These are phyloP conservation scores for Drosophila punjabiensis DNA, from an alignment of 1,140 invertebrate genomes.

Conservation along the genomic window DNA sequence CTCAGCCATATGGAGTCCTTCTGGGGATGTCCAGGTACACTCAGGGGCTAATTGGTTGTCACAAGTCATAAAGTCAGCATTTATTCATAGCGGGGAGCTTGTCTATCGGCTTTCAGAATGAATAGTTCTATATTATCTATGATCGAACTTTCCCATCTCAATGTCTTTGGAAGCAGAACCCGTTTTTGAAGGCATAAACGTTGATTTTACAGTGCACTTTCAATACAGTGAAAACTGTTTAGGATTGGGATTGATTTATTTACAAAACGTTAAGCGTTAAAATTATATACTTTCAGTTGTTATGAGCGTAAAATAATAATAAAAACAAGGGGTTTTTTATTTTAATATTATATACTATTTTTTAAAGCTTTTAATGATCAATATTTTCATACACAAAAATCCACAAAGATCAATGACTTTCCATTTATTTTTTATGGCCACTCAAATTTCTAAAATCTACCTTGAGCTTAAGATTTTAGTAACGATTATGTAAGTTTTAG, in stretches of 20 bases:
- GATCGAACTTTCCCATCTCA: background rate
- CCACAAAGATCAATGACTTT: background rate
- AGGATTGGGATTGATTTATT: background rate
- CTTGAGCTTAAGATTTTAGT: background rate
- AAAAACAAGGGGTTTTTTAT: background rate
- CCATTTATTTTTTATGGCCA: background rate
- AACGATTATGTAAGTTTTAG: background rate
- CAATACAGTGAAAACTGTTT: background rate
- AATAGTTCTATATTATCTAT: constrained; percentile 1
- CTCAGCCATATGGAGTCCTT: constrained; percentile 14
- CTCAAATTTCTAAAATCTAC: background rate
- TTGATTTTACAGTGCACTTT: constrained; percentile 1
- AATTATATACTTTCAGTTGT: background rate
- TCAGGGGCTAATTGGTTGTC: constrained; percentile 1
- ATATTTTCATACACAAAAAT: background rate
- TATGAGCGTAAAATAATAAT: background rate
- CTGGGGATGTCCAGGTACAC: background rate
- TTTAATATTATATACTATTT: background rate
- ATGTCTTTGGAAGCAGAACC: constrained; percentile 2
- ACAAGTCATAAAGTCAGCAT: background rate
- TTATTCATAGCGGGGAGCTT: background rate
- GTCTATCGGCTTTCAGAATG: constrained; percentile 1
- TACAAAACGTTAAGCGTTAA: background rate
- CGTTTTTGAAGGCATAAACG: background rate
- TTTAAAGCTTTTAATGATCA: background rate